Evolutionary conservation across 2,113 vertebrate genomes (phyloP).

Genomic region (Clarias batrachus): DNA sequence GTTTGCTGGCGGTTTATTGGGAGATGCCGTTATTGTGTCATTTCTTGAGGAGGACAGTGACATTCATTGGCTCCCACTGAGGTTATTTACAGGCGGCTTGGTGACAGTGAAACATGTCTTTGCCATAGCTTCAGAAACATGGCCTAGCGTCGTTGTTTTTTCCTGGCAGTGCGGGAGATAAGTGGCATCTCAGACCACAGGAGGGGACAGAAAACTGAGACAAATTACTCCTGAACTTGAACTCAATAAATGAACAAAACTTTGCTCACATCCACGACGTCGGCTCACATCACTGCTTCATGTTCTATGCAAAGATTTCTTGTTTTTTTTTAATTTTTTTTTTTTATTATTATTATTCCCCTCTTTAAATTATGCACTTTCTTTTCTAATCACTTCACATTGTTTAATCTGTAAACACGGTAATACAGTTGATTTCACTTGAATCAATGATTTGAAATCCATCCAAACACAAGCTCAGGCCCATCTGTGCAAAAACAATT

Average conservation of each 20-base stretch:
- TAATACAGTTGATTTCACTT: slow-evolving; percentile 36
- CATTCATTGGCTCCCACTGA: slow-evolving; percentile 54
- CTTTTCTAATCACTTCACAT: not conserved
- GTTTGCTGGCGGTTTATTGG: slow-evolving; percentile 45
- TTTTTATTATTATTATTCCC: no score
- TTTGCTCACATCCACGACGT: not conserved
- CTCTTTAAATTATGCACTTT: not conserved
- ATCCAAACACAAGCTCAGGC: slow-evolving; percentile 37
- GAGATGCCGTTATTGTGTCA: slow-evolving; percentile 47
- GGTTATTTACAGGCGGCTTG: slow-evolving; percentile 56
- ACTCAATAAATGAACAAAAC: slow-evolving; percentile 43
- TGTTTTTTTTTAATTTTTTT: no score
- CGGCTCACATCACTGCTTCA: not conserved
- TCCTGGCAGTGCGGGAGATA: slow-evolving; percentile 44
- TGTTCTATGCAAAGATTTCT: not conserved
- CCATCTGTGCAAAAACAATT: slow-evolving; percentile 50
- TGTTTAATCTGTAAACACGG: not conserved
- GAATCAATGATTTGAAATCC: slow-evolving; percentile 45
- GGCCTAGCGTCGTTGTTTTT: slow-evolving; percentile 45
- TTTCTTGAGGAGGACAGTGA: slow-evolving; percentile 50
- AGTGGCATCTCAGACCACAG: slow-evolving; percentile 47
- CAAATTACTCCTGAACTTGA: slow-evolving; percentile 42
- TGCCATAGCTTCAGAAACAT: slow-evolving; percentile 31
- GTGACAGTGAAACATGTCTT: slow-evolving; percentile 57
- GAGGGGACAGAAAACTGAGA: slow-evolving; percentile 50